Conservation (phyloP, 2,888 invertebrate species). For the Lacanobia oleracea region DNA sequence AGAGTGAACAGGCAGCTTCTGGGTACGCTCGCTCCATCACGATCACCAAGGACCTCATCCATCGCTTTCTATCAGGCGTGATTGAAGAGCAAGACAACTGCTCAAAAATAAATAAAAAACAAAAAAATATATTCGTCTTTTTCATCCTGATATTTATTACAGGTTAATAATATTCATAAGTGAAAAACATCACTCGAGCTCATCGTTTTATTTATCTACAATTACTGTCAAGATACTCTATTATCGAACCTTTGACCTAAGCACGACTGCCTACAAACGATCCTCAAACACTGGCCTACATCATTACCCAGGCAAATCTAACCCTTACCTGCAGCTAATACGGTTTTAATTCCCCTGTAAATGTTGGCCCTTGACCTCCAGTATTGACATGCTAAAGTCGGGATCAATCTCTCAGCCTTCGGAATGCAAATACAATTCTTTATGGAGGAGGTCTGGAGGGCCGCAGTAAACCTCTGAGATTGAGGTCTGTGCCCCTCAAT, state of each 20-base stretch:
- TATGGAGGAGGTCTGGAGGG: slow-evolving; percentile 74
- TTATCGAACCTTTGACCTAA: slow-evolving; percentile 45
- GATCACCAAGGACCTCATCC: no score
- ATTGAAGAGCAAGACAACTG: no score
- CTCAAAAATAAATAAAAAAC: no score
- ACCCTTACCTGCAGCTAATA: slow-evolving; percentile 46
- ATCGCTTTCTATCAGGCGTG: no score
- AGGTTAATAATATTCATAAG: not conserved
- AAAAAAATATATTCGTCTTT: no score
- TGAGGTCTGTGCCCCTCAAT: slow-evolving; percentile 79
- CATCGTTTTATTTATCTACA: slow-evolving; percentile 31
- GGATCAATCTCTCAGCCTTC: slow-evolving; percentile 80
- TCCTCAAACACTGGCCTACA: slow-evolving; percentile 36
- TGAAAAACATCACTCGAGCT: not conserved
- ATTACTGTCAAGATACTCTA: slow-evolving; percentile 47
- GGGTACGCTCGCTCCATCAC: no score
- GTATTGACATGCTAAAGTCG: slow-evolving; percentile 81
- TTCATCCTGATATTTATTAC: not conserved
- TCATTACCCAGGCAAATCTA: slow-evolving; percentile 26
- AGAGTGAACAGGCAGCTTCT: no score
- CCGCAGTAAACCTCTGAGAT: slow-evolving; percentile 79
- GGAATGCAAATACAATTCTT: slow-evolving; percentile 87
- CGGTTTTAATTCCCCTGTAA: slow-evolving; percentile 39
- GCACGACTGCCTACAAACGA: slow-evolving; percentile 44
- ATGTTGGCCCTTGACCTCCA: slow-evolving; percentile 74